Evolutionary conservation across 2,888 invertebrate genomes (phyloP).

Genomic region (Chymomyza caudatula): DNA sequence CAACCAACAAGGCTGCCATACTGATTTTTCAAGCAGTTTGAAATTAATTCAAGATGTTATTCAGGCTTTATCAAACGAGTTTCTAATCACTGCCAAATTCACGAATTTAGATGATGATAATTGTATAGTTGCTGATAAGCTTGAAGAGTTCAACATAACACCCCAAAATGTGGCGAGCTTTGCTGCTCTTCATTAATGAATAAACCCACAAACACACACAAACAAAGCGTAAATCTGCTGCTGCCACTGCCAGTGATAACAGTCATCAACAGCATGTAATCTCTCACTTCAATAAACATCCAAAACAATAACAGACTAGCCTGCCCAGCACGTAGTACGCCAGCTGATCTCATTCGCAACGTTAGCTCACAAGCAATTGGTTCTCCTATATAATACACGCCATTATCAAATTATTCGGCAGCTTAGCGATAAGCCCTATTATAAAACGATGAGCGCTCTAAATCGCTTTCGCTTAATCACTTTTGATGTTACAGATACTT

Average conservation of each 20-base stretch:
- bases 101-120: neutral
- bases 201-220: slow-evolving; percentile 9
- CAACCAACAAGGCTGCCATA: neutral
- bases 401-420: slow-evolving; percentile 22
- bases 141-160: slow-evolving; percentile 5
- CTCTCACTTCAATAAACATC: neutral
- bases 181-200: slow-evolving; percentile 26
- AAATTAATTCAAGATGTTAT: neutral
- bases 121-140: slow-evolving; percentile 32
- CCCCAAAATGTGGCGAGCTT: neutral
- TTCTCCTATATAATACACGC: neutral
- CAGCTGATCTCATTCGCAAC: slow-evolving; percentile 38
- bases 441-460: slow-evolving; percentile 65
- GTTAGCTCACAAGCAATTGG: slow-evolving; percentile 4
- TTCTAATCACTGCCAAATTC: neutral
- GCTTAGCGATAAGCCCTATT: neutral
- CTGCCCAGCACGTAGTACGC: slow-evolving; percentile 47
- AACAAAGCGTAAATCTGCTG: slow-evolving; percentile 23
- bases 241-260: slow-evolving; percentile 29
- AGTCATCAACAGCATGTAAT: slow-evolving; percentile 11
- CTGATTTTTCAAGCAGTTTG: neutral
- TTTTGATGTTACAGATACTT: slow-evolving; percentile 92
- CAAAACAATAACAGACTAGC: neutral
- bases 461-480: slow-evolving; percentile 82
- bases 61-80: neutral